A percentile compares a stretch with the other conserved stretches of the same genome.
phyloP scores from a whole-genome alignment of 2,888 invertebrate genomes.

The Blera fallax region DNA sequence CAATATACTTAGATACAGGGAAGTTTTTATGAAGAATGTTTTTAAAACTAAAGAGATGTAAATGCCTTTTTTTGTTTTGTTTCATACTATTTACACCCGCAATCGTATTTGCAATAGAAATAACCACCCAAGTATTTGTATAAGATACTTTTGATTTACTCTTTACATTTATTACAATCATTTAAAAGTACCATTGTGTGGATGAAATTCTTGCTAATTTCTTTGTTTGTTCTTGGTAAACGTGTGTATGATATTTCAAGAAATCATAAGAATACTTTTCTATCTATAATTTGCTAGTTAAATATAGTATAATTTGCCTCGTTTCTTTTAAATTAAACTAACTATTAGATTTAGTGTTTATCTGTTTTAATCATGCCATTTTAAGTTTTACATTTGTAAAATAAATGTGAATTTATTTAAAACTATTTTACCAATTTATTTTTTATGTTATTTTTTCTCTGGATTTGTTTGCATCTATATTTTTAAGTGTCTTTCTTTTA shows the following conservation, averaged over 20 bases:
- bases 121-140: not conserved
- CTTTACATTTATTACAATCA: not conserved
- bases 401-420: slow-evolving; percentile 50
- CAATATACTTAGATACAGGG: no score
- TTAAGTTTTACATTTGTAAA: slow-evolving; percentile 34
- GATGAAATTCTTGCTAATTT: not conserved
- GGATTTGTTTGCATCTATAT: not conserved
- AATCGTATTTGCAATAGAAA: not conserved
- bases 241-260: slow-evolving; percentile 17
- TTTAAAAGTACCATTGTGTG: not conserved
- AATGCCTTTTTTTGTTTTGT: not conserved
- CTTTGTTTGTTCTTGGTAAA: not conserved
- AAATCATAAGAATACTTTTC: slow-evolving; percentile 65
- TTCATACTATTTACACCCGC: not conserved
- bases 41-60: no score
- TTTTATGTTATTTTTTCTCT: slow-evolving; percentile 16
- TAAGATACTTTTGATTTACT: not conserved
- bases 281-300: slow-evolving; percentile 50
- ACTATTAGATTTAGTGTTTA: slow-evolving; percentile 30
- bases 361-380: slow-evolving; percentile 12
- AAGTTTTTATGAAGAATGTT: no score
- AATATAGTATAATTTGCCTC: slow-evolving; percentile 37
- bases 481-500: slow-evolving; percentile 1
- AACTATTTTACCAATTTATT: slow-evolving; percentile 47
- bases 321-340: slow-evolving; percentile 41